Evolutionary conservation across 1,140 invertebrate species (phyloP).

Genomic region (Diuraphis noxia): DNA sequence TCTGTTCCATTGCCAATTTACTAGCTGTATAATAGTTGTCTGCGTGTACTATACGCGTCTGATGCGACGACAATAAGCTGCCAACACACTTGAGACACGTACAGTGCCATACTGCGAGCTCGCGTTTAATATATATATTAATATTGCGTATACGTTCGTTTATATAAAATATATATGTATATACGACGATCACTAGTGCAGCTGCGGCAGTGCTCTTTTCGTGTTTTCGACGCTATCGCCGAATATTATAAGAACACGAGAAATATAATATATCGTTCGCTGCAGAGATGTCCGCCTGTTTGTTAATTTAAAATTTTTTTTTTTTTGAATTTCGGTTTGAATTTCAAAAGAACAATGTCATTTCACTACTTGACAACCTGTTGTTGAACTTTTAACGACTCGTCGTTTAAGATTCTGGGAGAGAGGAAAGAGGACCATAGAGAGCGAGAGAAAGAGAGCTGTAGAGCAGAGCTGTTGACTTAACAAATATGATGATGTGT

Average conservation of each 20-base stretch:
- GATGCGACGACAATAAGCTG: constrained; percentile 21
- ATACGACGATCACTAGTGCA: neutral
- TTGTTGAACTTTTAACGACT: constrained; percentile 3
- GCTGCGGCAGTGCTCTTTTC: neutral
- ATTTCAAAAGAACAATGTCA: neutral
- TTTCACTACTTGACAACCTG: neutral
- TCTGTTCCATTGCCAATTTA: constrained; percentile 29
- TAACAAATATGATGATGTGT: neutral
- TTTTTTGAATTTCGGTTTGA: neutral
- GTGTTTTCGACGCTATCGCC: neutral
- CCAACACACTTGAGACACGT: neutral
- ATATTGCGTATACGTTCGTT: neutral
- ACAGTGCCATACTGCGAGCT: neutral
- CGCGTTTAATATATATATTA: neutral
- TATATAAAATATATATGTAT: too few relatives aligned
- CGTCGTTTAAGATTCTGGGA: neutral
- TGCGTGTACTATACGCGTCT: neutral
- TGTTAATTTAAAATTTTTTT: neutral
- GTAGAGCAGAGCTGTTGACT: neutral
- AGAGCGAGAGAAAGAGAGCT: neutral
- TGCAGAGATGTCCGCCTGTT: neutral
- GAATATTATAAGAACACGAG: neutral
- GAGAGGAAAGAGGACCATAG: too few relatives aligned
- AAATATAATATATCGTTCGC: neutral
- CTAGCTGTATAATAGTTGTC: neutral